Evolutionary conservation across 2,797 vertebrate species (phyloP).

Genomic region (Atherinosoma microstoma): DNA sequence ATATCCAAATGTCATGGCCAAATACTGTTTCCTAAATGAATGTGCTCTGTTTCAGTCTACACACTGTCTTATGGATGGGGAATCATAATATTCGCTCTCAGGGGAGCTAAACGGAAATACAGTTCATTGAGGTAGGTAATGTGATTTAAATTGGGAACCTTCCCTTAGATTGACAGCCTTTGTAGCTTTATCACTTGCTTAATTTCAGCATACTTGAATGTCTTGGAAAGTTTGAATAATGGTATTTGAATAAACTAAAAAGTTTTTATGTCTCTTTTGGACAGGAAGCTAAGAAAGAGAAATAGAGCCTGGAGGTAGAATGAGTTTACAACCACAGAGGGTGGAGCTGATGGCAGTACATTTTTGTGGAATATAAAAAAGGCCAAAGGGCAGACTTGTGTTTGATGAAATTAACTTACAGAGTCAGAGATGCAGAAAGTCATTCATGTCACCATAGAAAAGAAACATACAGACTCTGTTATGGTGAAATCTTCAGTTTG

Average conservation of each 20-base stretch:
- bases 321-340: neutral
- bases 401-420: constrained; percentile 8
- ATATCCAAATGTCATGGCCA: neutral
- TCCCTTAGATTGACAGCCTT: neutral
- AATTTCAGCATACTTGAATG: neutral
- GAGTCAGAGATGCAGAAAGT: neutral
- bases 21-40: neutral
- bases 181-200: neutral
- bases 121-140: constrained; percentile 63
- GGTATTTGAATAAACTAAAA: constrained; percentile 10
- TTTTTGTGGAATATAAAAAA: neutral
- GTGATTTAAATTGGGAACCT: neutral
- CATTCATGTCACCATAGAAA: constrained; percentile 1
- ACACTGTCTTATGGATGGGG: constrained; percentile 77
- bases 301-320: neutral
- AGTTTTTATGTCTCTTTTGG: constrained; percentile 18
- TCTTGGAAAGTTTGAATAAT: neutral
- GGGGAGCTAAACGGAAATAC: constrained; percentile 70
- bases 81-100: constrained; percentile 69
- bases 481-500: neutral
- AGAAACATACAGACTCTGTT: neutral
- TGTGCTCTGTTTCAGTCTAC: constrained; percentile 67
- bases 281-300: constrained; percentile 42
- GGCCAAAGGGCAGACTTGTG: constrained; percentile 2
- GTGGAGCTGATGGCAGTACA: neutral